Evolutionary conservation across 2,797 vertebrate species (phyloP).

Genomic region (Urophycis tenuis): DNA sequence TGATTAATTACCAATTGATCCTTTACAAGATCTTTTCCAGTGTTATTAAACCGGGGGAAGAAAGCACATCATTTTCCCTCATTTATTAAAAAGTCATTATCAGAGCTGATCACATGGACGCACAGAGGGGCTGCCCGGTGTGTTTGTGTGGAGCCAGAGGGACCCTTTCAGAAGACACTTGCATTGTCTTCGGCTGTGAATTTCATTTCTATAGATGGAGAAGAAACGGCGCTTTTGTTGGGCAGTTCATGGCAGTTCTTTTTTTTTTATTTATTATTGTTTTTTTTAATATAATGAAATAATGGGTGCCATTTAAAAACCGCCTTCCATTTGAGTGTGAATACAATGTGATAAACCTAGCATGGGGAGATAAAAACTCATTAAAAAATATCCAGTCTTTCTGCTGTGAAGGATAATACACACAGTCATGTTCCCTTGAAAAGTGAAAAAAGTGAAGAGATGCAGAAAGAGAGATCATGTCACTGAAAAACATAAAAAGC

Average conservation of each 20-base stretch:
- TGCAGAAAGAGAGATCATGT: constrained; percentile 14
- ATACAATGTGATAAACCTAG: constrained; percentile 61
- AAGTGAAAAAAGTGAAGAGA: constrained; percentile 27
- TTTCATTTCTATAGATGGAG: constrained; percentile 33
- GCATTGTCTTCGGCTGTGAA: constrained; percentile 58
- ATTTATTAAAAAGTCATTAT: constrained; percentile 35
- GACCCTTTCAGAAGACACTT: constrained; percentile 51
- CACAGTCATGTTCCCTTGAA: constrained; percentile 38
- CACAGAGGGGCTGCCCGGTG: constrained; percentile 43
- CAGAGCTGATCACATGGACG: constrained; percentile 34
- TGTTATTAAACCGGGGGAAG: constrained; percentile 24
- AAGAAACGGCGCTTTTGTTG: constrained; percentile 61
- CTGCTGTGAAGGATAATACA: constrained; percentile 37
- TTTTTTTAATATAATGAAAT: constrained; percentile 67
- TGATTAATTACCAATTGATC: constrained; percentile 10
- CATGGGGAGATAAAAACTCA: constrained; percentile 59
- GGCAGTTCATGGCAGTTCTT: constrained; percentile 25
- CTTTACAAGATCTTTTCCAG: constrained; percentile 1
- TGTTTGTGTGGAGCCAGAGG: constrained; percentile 46
- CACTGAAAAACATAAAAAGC: background rate
- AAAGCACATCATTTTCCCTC: constrained; percentile 18
- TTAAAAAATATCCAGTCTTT: constrained; percentile 50
- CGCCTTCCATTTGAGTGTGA: constrained; percentile 54
- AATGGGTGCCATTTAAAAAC: constrained; percentile 63
- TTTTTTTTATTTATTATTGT: too few relatives aligned